These are phyloP conservation scores for Tachina lurida DNA, from an alignment of 2,888 invertebrate genomes.

Conservation along the genomic window DNA sequence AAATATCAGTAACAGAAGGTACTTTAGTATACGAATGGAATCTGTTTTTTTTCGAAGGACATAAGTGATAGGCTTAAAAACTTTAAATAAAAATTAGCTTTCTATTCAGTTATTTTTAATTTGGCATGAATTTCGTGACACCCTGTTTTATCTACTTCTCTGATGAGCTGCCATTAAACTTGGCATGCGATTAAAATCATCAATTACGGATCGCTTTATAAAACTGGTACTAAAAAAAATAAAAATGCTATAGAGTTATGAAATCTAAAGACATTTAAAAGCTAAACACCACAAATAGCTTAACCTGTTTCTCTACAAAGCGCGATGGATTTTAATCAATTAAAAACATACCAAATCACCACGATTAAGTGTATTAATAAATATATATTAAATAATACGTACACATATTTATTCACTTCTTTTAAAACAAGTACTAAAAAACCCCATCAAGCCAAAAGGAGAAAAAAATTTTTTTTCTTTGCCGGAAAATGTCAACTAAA, in stretches of 20 bases:
- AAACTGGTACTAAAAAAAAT: not conserved
- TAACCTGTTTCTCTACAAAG: slow-evolving; percentile 2
- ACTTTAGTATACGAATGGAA: too few relatives aligned
- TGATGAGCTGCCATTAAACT: slow-evolving; percentile 13
- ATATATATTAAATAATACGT: not conserved
- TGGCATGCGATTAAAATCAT: not conserved
- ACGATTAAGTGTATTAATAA: not conserved
- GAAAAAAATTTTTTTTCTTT: too few relatives aligned
- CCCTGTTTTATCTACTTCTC: not conserved
- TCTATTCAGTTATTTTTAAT: not conserved
- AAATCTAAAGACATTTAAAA: not conserved
- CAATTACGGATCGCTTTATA: slow-evolving; percentile 1
- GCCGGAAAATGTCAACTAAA: too few relatives aligned
- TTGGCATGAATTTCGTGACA: not conserved
- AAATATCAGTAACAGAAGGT: too few relatives aligned
- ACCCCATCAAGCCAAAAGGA: too few relatives aligned
- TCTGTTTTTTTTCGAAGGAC: too few relatives aligned
- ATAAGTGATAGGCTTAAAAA: too few relatives aligned
- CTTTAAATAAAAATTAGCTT: not conserved
- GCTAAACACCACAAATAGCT: not conserved
- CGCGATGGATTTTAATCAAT: slow-evolving; percentile 25
- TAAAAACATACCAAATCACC: not conserved
- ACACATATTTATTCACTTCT: too few relatives aligned
- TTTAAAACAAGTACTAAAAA: too few relatives aligned
- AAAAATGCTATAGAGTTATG: not conserved